Evolutionary conservation across 92 coral and sea anemone species (phyloP).

Genomic region (Parazoanthus atlanticus): DNA sequence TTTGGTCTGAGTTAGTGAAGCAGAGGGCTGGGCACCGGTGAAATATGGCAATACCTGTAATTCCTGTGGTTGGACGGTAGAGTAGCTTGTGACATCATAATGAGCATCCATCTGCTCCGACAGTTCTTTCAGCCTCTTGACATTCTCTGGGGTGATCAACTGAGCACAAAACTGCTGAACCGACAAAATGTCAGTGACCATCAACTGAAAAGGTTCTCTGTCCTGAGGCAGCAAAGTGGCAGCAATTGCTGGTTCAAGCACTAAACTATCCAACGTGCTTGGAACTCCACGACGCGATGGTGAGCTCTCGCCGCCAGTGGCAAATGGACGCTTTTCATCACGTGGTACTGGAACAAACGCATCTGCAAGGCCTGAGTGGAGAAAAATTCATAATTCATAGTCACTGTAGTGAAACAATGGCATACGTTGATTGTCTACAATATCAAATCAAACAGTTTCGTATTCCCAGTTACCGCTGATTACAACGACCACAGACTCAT

Average conservation of each 20-base stretch:
- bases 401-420: neutral
- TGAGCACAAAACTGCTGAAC: slow-evolving; percentile 50
- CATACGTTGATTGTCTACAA: neutral
- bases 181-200: slow-evolving; percentile 52
- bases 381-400: too few relatives aligned
- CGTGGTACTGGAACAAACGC: slow-evolving; percentile 16
- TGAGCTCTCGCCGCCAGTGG: neutral
- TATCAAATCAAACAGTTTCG: too few relatives aligned
- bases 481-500: too few relatives aligned
- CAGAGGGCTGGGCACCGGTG: neutral
- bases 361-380: slow-evolving; percentile 14
- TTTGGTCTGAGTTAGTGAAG: too few relatives aligned
- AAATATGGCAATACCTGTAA: slow-evolving; percentile 2
- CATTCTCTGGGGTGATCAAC: slow-evolving; percentile 41
- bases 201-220: slow-evolving; percentile 39
- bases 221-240: slow-evolving; percentile 40
- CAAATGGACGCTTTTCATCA: slow-evolving; percentile 9
- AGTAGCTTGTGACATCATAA: slow-evolving; percentile 29
- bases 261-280: slow-evolving; percentile 10
- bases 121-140: slow-evolving; percentile 46
- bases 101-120: slow-evolving; percentile 61
- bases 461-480: too few relatives aligned
- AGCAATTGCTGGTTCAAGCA: slow-evolving; percentile 44
- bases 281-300: neutral
- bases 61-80: slow-evolving; percentile 42